These are phyloP conservation scores for Musca vetustissima DNA, from an alignment of 1,140 invertebrate genomes.

Conservation along the genomic window DNA sequence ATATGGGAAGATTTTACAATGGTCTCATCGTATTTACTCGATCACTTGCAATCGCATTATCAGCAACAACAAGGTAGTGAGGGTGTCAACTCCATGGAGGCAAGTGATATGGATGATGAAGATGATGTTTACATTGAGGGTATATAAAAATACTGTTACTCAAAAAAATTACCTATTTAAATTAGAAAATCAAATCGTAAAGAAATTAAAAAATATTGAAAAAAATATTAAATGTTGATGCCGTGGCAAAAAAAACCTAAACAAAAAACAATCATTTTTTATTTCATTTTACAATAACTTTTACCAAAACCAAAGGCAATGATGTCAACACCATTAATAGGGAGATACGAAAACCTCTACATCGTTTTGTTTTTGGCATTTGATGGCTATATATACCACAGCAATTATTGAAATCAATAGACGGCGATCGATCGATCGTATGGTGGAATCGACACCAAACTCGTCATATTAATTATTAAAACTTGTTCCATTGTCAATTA, in stretches of 20 bases:
- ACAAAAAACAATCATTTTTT: too few relatives aligned
- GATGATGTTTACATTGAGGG: constrained; percentile 50
- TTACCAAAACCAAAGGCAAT: not conserved
- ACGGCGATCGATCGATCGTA: not conserved
- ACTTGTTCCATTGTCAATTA: constrained; percentile 1
- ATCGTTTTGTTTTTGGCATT: too few relatives aligned
- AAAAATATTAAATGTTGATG: too few relatives aligned
- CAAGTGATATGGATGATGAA: constrained; percentile 30
- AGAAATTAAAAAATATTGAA: too few relatives aligned
- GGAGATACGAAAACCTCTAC: too few relatives aligned
- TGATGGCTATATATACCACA: too few relatives aligned
- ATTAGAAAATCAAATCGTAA: too few relatives aligned
- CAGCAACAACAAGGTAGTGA: constrained; percentile 34
- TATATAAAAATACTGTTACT: constrained; percentile 35
- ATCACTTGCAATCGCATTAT: constrained; percentile 54
- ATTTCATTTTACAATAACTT: too few relatives aligned
- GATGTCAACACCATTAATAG: constrained; percentile 10
- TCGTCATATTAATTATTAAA: constrained; percentile 2
- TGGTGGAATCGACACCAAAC: not conserved
- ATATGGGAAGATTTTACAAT: constrained; percentile 66
- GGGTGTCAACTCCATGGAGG: not conserved
- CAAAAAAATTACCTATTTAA: too few relatives aligned
- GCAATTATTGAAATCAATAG: too few relatives aligned
- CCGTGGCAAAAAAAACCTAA: too few relatives aligned
- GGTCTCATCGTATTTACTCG: constrained; percentile 65